phyloP scores from a whole-genome alignment of 2,113 vertebrate genomes.

The Pseudorasbora parva region DNA sequence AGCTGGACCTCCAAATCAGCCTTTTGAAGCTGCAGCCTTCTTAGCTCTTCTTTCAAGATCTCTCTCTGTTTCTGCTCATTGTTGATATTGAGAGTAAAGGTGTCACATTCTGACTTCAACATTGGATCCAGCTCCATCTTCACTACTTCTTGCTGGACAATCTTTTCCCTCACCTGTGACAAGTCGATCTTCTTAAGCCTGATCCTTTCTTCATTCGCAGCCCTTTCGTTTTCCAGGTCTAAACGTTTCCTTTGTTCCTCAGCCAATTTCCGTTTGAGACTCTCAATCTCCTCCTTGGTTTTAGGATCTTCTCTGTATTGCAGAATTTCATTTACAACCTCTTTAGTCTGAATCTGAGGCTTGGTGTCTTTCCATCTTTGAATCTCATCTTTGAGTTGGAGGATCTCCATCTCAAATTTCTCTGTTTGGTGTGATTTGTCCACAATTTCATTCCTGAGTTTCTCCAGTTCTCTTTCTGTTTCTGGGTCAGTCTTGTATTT shows the following conservation, averaged over 20 bases:
- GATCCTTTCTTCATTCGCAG: slow-evolving; percentile 85
- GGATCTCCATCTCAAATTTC: slow-evolving; percentile 89
- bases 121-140: slow-evolving; percentile 87
- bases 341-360: slow-evolving; percentile 90
- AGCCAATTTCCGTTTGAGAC: slow-evolving; percentile 81
- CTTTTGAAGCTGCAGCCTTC: slow-evolving; percentile 82
- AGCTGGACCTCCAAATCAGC: slow-evolving; percentile 89
- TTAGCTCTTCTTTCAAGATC: slow-evolving; percentile 81
- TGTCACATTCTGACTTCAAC: slow-evolving; percentile 83
- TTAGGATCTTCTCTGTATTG: slow-evolving; percentile 93
- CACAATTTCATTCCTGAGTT: slow-evolving; percentile 91
- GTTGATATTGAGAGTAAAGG: slow-evolving; percentile 83
- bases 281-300: slow-evolving; percentile 90
- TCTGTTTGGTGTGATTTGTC: slow-evolving; percentile 89
- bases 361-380: slow-evolving; percentile 89
- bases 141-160: slow-evolving; percentile 92
- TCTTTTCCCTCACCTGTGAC: slow-evolving; percentile 86
- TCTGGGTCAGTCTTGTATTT: slow-evolving; percentile 94
- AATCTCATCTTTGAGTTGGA: slow-evolving; percentile 91
- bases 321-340: slow-evolving; percentile 91
- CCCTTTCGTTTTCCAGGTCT: slow-evolving; percentile 84
- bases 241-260: slow-evolving; percentile 91
- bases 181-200: slow-evolving; percentile 86
- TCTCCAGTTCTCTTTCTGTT: slow-evolving; percentile 87
- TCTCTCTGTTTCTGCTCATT: slow-evolving; percentile 89